phyloP scores from a whole-genome alignment of 64 coral and sea anemone genomes.

The Catalaphyllia jardinei region DNA sequence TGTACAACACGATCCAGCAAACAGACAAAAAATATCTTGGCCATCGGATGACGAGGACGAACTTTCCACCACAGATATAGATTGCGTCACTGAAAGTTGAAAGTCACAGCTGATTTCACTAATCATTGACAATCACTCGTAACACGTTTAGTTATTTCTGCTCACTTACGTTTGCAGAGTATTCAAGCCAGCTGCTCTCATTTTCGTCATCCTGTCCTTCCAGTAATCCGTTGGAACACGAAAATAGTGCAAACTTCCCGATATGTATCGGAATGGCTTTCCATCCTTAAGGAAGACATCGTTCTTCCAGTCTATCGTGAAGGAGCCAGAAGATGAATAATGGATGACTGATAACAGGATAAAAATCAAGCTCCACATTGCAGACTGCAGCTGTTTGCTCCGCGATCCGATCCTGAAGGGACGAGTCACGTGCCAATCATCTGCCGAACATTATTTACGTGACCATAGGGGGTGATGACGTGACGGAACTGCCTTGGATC shows the following conservation, averaged over 20 bases:
- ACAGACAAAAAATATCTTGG: too few relatives aligned
- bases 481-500: too few relatives aligned
- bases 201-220: conserved; percentile 85
- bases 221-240: conserved; percentile 77
- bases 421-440: background rate
- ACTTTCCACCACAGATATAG: background rate
- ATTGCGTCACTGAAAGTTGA: background rate
- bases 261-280: conserved; percentile 92
- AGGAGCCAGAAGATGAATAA: conserved; percentile 66
- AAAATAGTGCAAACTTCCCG: conserved; percentile 94
- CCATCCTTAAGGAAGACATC: conserved; percentile 95
- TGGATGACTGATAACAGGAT: background rate
- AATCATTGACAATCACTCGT: background rate
- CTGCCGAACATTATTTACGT: too few relatives aligned
- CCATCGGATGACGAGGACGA: background rate
- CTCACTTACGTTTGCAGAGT: conserved; percentile 79
- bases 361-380: background rate
- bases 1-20: too few relatives aligned
- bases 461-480: too few relatives aligned
- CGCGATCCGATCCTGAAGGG: too few relatives aligned
- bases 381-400: background rate
- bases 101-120: background rate
- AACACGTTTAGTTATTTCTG: background rate
- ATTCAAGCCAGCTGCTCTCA: conserved; percentile 82
- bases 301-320: conserved; percentile 79